Percentiles rank a stretch among this genome's conserved stretches.
phyloP scores from a whole-genome alignment of 2,113 vertebrate species.

The Amazona guildingii region DNA sequence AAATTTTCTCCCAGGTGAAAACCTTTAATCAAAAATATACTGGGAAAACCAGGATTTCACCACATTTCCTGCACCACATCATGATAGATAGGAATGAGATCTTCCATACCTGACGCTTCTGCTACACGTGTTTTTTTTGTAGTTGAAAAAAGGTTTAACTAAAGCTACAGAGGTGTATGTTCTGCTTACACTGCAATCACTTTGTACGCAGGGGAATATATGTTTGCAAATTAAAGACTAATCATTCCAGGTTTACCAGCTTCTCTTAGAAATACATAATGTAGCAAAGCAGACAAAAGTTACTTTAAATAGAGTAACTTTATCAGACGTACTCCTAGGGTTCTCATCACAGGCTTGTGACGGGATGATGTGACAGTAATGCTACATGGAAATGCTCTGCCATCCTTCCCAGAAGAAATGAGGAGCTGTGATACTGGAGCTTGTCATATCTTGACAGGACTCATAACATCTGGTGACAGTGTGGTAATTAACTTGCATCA shows the following conservation, averaged over 20 bases:
- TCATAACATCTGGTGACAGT: neutral
- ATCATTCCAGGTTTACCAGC: constrained; percentile 4
- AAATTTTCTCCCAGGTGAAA: neutral
- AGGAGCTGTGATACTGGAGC: neutral
- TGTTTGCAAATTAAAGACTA: constrained; percentile 33
- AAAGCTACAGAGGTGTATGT: neutral
- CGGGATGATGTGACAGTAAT: constrained; percentile 7
- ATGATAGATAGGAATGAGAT: neutral
- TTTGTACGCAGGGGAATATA: neutral
- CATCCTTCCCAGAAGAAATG: constrained; percentile 7
- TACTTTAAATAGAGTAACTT: constrained; percentile 24
- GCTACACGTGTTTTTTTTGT: neutral
- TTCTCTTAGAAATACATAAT: neutral
- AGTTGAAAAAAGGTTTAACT: neutral
- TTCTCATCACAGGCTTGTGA: constrained; percentile 39
- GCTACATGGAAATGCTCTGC: neutral
- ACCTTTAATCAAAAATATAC: neutral
- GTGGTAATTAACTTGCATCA: constrained; percentile 17
- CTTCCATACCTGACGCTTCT: neutral
- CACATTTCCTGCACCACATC: neutral
- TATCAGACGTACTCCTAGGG: constrained; percentile 25
- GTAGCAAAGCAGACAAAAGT: constrained; percentile 36
- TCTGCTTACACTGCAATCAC: neutral
- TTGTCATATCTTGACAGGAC: constrained; percentile 36
- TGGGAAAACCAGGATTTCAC: neutral